A percentile compares a stretch with the other conserved stretches of the same genome.
Evolutionary conservation across 1,140 invertebrate species (phyloP).

Genomic region (Drosophila sulfurigaster): DNA sequence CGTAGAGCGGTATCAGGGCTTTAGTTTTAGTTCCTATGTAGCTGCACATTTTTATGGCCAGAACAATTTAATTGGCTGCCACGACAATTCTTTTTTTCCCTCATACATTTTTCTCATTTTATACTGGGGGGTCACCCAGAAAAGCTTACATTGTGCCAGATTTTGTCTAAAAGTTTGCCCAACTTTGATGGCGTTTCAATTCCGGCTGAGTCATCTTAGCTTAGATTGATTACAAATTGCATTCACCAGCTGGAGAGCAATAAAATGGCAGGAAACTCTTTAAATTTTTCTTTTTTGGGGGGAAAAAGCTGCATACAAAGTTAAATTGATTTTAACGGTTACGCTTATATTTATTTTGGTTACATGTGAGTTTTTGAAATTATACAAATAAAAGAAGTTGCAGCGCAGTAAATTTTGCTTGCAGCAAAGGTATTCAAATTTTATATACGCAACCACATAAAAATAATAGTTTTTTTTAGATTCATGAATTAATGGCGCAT

Average conservation of each 20-base stretch:
- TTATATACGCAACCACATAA: too few species aligned
- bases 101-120: conserved; percentile 8
- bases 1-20: conserved; percentile 27
- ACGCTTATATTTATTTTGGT: too few species aligned
- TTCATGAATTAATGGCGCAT: neutral
- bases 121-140: conserved; percentile 6
- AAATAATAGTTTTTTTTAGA: neutral
- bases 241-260: conserved; percentile 25
- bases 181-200: conserved; percentile 51
- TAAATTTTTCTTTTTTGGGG: neutral
- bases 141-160: conserved; percentile 50
- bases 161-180: conserved; percentile 54
- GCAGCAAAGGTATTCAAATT: too few species aligned
- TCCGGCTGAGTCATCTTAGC: conserved; percentile 51
- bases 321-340: conserved; percentile 1
- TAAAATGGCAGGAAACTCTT: conserved; percentile 23
- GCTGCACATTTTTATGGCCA: conserved; percentile 79
- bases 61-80: conserved; percentile 78
- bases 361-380: too few species aligned
- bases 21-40: conserved; percentile 46
- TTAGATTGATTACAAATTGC: conserved; percentile 54
- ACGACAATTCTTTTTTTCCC: conserved; percentile 36
- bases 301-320: neutral
- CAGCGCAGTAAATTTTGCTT: too few species aligned
- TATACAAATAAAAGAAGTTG: too few species aligned